Percentiles rank a stretch among this genome's conserved stretches.
Evolutionary conservation across 2,797 vertebrate species (phyloP).

Genomic region (Gouania willdenowi): DNA sequence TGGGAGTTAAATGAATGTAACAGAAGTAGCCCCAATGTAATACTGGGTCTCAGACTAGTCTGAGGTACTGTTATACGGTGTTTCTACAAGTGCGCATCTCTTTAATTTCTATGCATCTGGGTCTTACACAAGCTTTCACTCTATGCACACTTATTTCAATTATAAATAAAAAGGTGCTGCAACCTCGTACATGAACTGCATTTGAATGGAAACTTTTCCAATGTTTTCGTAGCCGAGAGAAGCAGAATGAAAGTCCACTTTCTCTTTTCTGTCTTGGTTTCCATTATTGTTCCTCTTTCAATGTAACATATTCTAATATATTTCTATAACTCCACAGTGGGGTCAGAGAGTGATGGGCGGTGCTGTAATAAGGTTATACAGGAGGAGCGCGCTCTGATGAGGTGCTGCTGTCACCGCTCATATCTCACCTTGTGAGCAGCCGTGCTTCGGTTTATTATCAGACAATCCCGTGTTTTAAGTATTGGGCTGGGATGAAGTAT

Average conservation of each 20-base stretch:
- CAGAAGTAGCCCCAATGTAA: no score
- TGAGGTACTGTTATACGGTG: no score
- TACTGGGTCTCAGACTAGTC: no score
- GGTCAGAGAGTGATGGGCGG: conserved; percentile 2
- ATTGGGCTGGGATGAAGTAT: conserved; percentile 14
- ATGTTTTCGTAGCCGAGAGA: no score
- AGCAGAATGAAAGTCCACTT: background rate
- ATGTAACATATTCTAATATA: no score
- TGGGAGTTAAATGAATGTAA: no score
- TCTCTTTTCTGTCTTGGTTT: conserved; percentile 1
- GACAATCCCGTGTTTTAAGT: conserved; percentile 16
- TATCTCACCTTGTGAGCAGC: conserved; percentile 22
- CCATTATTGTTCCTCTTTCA: background rate
- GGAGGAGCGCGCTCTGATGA: conserved; percentile 22
- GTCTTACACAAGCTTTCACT: no score
- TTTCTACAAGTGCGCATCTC: no score
- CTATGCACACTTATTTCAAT: background rate
- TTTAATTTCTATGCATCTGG: no score
- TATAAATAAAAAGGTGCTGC: background rate
- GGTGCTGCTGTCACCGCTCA: background rate
- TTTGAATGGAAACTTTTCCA: conserved; percentile 1
- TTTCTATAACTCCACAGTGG: background rate
- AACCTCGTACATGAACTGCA: background rate
- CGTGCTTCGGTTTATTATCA: conserved; percentile 17
- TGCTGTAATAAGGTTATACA: conserved; percentile 20